Evolutionary conservation across 2,797 vertebrate species (phyloP).

Genomic region (Cynodonichthys magdalenae): DNA sequence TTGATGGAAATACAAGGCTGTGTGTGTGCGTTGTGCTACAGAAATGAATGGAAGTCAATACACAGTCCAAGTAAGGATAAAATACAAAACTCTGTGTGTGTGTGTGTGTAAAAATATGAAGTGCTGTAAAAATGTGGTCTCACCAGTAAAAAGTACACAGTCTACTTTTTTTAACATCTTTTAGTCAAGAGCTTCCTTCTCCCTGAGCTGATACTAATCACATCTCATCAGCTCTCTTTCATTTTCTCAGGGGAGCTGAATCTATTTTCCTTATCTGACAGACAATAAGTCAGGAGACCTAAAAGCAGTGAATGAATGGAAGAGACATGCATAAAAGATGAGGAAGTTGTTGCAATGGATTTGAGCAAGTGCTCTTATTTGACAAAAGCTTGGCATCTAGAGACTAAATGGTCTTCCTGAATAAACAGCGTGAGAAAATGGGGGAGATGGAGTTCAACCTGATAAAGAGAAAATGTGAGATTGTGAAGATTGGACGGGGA

Average conservation of each 20-base stretch:
- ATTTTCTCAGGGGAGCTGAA: constrained; percentile 30
- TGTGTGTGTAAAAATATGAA: no score
- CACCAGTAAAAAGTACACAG: background rate
- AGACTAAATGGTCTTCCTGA: constrained; percentile 22
- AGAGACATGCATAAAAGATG: constrained; percentile 41
- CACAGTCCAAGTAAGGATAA: no score
- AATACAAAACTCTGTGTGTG: no score
- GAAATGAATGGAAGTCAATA: no score
- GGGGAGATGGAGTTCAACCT: constrained; percentile 20
- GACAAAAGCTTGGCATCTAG: constrained; percentile 16
- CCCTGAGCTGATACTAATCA: constrained; percentile 19
- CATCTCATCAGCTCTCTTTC: constrained; percentile 14
- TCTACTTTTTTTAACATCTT: background rate
- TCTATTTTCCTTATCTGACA: constrained; percentile 41
- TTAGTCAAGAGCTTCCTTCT: background rate
- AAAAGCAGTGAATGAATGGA: constrained; percentile 26
- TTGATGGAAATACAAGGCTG: no score
- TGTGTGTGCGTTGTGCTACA: no score
- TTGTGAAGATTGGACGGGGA: background rate
- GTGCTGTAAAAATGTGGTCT: background rate
- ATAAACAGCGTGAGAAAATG: constrained; percentile 31
- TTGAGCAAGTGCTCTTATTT: constrained; percentile 27
- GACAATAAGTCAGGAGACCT: constrained; percentile 12
- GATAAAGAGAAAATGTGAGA: constrained; percentile 13
- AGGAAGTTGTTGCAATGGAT: constrained; percentile 30